These are phyloP conservation scores for Rhadina sibilatrix DNA, from an alignment of 2,113 vertebrate species.

Conservation along the genomic window DNA sequence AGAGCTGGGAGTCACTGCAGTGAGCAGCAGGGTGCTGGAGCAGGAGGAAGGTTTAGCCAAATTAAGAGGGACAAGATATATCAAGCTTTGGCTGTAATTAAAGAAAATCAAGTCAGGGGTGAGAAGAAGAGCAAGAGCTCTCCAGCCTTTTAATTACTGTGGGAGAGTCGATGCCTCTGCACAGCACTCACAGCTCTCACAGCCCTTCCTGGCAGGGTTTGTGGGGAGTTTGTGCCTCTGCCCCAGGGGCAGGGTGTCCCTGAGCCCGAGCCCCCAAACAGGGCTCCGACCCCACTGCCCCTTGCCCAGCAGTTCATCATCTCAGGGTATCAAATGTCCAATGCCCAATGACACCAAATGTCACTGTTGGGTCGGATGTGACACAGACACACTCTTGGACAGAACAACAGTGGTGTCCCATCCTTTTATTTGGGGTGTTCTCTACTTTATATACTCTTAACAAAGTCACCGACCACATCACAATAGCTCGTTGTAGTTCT, in stretches of 20 bases:
- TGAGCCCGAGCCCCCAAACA: neutral
- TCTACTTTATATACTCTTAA: too few relatives aligned
- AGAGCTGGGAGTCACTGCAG: neutral
- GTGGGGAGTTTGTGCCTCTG: neutral
- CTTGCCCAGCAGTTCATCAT: too few relatives aligned
- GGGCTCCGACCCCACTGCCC: too few relatives aligned
- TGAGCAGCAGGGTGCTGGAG: fast-evolving
- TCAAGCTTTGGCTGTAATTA: neutral
- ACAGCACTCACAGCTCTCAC: fast-evolving
- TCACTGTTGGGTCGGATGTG: too few relatives aligned
- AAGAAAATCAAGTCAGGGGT: neutral
- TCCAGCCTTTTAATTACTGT: neutral
- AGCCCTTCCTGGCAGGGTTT: neutral
- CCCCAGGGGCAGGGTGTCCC: neutral
- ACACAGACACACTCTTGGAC: too few relatives aligned
- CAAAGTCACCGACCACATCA: too few relatives aligned
- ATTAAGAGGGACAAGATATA: neutral
- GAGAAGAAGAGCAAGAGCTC: neutral
- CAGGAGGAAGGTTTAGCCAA: neutral
- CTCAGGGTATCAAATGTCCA: too few relatives aligned
- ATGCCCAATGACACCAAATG: too few relatives aligned
- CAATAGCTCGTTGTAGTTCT: too few relatives aligned
- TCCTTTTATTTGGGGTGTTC: too few relatives aligned
- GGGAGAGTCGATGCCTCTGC: fast-evolving
- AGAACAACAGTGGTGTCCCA: too few relatives aligned